Conservation (phyloP, 2,888 invertebrate genomes). For the Deroplatys truncata region DNA sequence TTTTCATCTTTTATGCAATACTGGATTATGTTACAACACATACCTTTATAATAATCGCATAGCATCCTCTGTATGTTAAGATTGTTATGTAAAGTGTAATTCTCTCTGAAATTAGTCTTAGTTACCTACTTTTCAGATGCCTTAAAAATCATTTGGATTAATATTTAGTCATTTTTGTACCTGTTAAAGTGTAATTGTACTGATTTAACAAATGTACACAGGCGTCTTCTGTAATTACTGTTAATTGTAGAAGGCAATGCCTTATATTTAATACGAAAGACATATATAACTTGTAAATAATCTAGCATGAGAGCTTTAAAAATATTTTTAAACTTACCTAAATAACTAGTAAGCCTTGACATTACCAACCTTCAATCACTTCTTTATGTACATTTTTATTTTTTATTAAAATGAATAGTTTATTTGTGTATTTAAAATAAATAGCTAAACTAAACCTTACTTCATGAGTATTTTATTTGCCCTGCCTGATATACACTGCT, state of each 20-base stretch:
- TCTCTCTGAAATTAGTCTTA: not conserved
- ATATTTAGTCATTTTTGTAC: constrained; percentile 12
- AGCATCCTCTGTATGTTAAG: too few species aligned
- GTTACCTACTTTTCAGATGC: not conserved
- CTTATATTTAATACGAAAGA: not conserved
- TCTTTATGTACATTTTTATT: not conserved
- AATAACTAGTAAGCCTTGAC: not conserved
- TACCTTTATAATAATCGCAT: too few species aligned
- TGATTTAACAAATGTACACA: not conserved
- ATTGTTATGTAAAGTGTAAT: too few species aligned
- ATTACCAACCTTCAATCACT: not conserved
- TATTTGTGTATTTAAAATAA: not conserved
- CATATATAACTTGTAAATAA: not conserved
- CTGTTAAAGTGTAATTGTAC: not conserved
- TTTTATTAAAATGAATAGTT: not conserved
- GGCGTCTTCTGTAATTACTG: not conserved
- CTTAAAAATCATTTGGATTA: not conserved
- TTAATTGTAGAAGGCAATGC: not conserved
- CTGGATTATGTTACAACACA: too few species aligned
- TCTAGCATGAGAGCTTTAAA: constrained; percentile 1
- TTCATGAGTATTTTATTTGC: not conserved
- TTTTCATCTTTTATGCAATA: too few species aligned
- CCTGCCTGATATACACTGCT: not conserved
- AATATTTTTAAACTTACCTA: not conserved
- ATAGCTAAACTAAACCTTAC: not conserved